These are phyloP conservation scores for Zaprionus vittiger DNA, from an alignment of 1,140 invertebrate genomes.

Conservation along the genomic window DNA sequence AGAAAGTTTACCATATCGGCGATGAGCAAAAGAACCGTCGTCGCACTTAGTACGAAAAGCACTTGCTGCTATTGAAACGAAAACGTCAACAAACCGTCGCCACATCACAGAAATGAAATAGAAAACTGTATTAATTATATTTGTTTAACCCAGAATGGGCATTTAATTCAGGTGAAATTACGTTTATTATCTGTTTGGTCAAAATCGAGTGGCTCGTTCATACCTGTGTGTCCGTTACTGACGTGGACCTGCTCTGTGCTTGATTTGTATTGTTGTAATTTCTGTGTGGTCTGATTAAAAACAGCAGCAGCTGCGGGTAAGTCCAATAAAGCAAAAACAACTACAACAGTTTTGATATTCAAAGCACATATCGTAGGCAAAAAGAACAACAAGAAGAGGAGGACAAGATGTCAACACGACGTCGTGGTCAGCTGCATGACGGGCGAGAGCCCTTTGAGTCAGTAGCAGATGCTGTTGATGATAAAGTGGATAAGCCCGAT, in stretches of 20 bases:
- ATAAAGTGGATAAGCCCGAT: slow-evolving; percentile 81
- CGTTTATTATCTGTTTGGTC: neutral
- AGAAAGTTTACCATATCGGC: slow-evolving; percentile 15
- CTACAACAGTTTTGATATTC: slow-evolving; percentile 5
- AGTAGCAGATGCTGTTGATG: neutral
- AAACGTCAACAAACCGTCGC: slow-evolving; percentile 46
- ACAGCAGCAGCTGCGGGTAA: slow-evolving; percentile 23
- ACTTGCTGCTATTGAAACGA: slow-evolving; percentile 31
- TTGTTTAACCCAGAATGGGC: neutral
- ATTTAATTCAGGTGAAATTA: neutral
- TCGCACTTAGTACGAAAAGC: slow-evolving; percentile 23
- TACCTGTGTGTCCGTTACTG: slow-evolving; percentile 30
- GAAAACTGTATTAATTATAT: slow-evolving; percentile 1
- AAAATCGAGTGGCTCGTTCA: neutral
- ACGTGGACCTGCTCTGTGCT: slow-evolving; percentile 38
- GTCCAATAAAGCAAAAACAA: neutral
- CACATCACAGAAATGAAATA: slow-evolving; percentile 37
- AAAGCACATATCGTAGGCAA: slow-evolving; percentile 15
- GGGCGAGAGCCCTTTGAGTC: slow-evolving; percentile 7
- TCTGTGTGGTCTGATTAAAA: slow-evolving; percentile 22
- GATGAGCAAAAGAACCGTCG: slow-evolving; percentile 22
- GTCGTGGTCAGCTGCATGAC: slow-evolving; percentile 24
- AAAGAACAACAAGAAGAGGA: neutral
- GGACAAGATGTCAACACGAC: slow-evolving; percentile 43
- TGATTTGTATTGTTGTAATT: slow-evolving; percentile 20